Conservation (phyloP, 1,140 invertebrate genomes). For the Drosophila suzukii region DNA sequence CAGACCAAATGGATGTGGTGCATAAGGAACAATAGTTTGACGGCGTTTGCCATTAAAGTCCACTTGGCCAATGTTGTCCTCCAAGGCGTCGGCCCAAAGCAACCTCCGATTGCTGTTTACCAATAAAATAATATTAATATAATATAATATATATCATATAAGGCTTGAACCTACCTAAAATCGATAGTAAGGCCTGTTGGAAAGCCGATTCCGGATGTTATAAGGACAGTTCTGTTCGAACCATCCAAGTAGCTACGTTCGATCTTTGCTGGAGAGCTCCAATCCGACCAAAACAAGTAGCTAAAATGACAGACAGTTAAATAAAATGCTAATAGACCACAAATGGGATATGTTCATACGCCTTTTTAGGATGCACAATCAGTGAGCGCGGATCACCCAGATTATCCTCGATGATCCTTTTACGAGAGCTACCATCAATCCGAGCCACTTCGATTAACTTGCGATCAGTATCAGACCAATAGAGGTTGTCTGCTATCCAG, state of each 20-base stretch:
- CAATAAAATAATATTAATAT: not conserved
- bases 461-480: conserved; percentile 94
- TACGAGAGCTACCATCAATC: conserved; percentile 92
- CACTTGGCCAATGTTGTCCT: conserved; percentile 95
- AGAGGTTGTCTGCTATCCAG: conserved; percentile 95
- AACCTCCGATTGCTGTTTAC: conserved; percentile 68
- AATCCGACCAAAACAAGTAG: conserved; percentile 96
- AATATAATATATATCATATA: not conserved
- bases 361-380: conserved; percentile 91
- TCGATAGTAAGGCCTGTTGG: conserved; percentile 97
- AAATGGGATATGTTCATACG: conserved; percentile 85
- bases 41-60: conserved; percentile 93
- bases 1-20: conserved; percentile 91
- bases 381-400: conserved; percentile 91
- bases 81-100: conserved; percentile 94
- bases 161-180: conserved; percentile 86
- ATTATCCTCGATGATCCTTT: conserved; percentile 88
- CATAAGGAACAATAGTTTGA: conserved; percentile 88
- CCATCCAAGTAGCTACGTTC: conserved; percentile 95
- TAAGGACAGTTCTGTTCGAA: conserved; percentile 89
- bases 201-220: conserved; percentile 92
- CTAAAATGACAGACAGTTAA: conserved; percentile 76
- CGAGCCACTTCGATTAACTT: conserved; percentile 93
- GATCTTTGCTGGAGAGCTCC: conserved; percentile 93
- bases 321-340: not conserved